Conservation (phyloP, 2,113 vertebrate species). For the Trichechus manatus region DNA sequence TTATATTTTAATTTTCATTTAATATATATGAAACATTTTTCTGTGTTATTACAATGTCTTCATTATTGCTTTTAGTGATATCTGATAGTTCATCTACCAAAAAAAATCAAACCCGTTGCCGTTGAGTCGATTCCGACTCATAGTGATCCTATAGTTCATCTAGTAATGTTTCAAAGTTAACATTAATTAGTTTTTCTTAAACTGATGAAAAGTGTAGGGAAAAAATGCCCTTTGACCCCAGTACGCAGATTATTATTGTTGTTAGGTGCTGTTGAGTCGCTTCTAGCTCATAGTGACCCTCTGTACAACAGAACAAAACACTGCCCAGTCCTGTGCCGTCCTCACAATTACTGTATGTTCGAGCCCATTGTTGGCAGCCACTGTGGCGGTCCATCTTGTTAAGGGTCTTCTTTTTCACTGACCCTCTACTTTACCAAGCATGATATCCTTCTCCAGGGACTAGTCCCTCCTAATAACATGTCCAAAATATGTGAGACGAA, state of each 20-base stretch:
- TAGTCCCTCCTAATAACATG: not conserved
- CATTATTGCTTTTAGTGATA: not conserved
- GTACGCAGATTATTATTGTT: no score
- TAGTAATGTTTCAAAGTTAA: not conserved
- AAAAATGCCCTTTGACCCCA: not conserved
- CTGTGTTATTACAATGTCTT: not conserved
- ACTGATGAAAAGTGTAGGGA: not conserved
- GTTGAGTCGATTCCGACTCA: no score
- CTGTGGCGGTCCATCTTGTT: no score
- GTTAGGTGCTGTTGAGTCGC: not conserved
- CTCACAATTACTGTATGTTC: not conserved
- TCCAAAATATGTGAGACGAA: not conserved
- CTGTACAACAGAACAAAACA: not conserved
- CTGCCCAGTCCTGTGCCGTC: not conserved
- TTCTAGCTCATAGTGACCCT: not conserved
- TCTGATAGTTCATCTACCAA: not conserved
- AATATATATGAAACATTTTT: not conserved
- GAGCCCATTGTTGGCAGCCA: not conserved
- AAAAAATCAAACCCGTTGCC: no score
- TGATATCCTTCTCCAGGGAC: not conserved
- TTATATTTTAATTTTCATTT: constrained; percentile 7
- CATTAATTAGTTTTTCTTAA: not conserved
- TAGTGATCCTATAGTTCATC: no score
- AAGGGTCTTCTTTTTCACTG: no score
- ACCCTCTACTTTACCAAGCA: no score